These are phyloP conservation scores for Mobula hypostoma DNA, from an alignment of 2,113 vertebrate species.

Conservation along the genomic window DNA sequence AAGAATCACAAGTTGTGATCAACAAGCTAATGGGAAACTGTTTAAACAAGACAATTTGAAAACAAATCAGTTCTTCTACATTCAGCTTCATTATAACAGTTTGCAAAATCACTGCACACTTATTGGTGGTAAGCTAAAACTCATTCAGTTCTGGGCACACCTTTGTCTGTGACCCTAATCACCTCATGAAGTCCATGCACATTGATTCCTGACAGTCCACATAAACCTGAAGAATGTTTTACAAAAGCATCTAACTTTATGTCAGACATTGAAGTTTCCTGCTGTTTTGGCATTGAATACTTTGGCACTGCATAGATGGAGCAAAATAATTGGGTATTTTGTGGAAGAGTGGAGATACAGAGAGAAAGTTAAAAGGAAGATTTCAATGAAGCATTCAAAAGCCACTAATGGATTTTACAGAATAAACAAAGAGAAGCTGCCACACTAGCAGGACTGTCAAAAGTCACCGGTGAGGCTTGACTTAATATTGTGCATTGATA, in stretches of 20 bases:
- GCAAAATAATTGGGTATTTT: background rate
- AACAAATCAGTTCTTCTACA: background rate
- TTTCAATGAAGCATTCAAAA: background rate
- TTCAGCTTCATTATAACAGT: background rate
- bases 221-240: background rate
- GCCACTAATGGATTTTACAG: no score
- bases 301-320: background rate
- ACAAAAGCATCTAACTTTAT: background rate
- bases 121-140: conserved; percentile 61
- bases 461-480: background rate
- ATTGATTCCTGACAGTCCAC: conserved; percentile 25
- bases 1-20: background rate
- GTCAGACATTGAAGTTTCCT: background rate
- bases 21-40: background rate
- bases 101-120: conserved; percentile 42
- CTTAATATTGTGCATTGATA: background rate
- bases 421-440: background rate
- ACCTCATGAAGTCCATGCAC: conserved; percentile 48
- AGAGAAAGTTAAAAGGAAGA: background rate
- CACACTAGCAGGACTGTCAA: background rate
- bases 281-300: background rate
- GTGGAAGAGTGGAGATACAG: background rate
- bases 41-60: background rate
- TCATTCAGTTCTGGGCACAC: conserved; percentile 63
- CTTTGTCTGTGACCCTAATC: conserved; percentile 65